A percentile compares a stretch with the other conserved stretches of the same genome.
Conservation (phyloP, 2,797 vertebrate genomes). For the Cynopterus sphinx region DNA sequence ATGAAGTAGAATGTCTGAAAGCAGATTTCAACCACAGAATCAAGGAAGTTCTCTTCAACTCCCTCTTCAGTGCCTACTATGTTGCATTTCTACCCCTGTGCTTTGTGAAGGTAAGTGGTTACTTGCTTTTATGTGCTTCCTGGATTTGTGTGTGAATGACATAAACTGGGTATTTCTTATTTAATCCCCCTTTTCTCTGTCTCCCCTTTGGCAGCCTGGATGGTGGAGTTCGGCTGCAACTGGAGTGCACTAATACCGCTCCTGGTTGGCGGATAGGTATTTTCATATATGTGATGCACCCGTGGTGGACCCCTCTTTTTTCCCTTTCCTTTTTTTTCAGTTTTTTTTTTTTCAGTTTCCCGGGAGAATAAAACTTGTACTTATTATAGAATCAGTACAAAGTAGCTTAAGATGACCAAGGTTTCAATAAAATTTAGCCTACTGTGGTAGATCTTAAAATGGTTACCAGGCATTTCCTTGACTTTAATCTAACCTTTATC, state of each 20-base stretch:
- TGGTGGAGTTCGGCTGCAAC: constrained; percentile 88
- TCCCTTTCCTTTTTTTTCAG: constrained; percentile 43
- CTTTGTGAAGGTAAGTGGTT: constrained; percentile 94
- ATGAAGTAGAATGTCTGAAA: constrained; percentile 98
- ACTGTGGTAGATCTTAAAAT: constrained; percentile 46
- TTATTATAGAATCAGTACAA: constrained; percentile 42
- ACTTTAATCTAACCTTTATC: constrained; percentile 70
- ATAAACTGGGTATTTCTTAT: constrained; percentile 79
- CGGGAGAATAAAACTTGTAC: constrained; percentile 55
- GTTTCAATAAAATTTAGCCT: constrained; percentile 39
- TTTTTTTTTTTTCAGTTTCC: constrained; percentile 24
- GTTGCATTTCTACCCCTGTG: constrained; percentile 98
- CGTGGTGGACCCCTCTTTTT: constrained; percentile 78
- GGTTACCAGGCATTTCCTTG: constrained; percentile 55
- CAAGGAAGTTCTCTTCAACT: constrained; percentile 99
- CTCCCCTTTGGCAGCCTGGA: constrained; percentile 89
- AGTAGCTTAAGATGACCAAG: constrained; percentile 52
- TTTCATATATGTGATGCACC: constrained; percentile 86
- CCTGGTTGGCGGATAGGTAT: constrained; percentile 88
- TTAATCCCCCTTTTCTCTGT: constrained; percentile 89
- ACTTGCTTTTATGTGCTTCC: constrained; percentile 42
- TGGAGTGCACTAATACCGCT: constrained; percentile 86
- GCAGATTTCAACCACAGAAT: constrained; percentile 98
- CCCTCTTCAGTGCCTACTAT: constrained; percentile 98
- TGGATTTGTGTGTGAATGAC: constrained; percentile 80